A percentile compares a stretch with the other conserved stretches of the same genome.
phyloP scores from a whole-genome alignment of 2,113 vertebrate species.

The Indicator maculatus region DNA sequence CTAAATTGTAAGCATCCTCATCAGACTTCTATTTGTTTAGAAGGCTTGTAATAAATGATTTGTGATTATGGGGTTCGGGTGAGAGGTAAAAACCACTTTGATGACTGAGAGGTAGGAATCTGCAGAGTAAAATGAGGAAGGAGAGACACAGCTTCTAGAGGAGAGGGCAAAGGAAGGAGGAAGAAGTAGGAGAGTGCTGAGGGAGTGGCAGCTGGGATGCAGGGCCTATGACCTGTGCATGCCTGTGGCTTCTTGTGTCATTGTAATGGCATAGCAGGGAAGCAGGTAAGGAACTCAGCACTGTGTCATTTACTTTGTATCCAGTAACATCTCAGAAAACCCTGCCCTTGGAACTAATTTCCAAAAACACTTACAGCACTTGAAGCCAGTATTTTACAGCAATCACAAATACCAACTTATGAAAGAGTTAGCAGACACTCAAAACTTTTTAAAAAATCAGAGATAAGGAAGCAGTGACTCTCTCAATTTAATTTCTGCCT shows the following conservation, averaged over 20 bases:
- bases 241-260: constrained; percentile 26
- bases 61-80: not conserved
- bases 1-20: constrained; percentile 49
- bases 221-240: not conserved
- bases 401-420: not conserved
- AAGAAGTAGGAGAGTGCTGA: accelerated
- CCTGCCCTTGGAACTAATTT: not conserved
- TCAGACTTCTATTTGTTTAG: not conserved
- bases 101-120: not conserved
- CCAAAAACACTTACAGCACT: not conserved
- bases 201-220: not conserved
- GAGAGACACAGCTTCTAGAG: not conserved
- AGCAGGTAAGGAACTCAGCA: not conserved
- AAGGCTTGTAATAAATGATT: constrained; percentile 2
- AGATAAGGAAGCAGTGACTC: not conserved
- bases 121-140: not conserved
- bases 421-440: not conserved
- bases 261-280: not conserved
- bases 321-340: not conserved
- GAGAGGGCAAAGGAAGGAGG: not conserved
- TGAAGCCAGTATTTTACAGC: not conserved
- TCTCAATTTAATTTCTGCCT: not conserved
- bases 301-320: not conserved
- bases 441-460: not conserved
- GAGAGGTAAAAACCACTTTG: not conserved